Conservation (phyloP, 1,140 invertebrate species). For the honey bee (Apis mellifera) region DNA sequence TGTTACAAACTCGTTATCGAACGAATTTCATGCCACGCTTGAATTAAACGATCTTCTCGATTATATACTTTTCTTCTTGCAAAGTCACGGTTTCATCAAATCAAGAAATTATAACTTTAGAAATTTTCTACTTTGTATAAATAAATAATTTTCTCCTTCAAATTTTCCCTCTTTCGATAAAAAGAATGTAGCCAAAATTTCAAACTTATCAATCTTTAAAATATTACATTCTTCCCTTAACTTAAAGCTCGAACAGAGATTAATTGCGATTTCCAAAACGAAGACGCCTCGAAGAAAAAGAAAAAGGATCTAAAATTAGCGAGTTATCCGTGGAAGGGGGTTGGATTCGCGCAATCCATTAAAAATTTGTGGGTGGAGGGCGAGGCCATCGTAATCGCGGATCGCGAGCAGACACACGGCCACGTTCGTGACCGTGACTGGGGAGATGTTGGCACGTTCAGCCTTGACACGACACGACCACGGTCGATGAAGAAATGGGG, state of each 20-base stretch:
- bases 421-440: slow-evolving; percentile 64
- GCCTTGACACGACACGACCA: slow-evolving; percentile 52
- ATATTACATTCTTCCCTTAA: neutral
- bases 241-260: too few species aligned
- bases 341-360: neutral
- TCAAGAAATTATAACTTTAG: too few species aligned
- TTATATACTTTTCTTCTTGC: too few species aligned
- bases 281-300: neutral
- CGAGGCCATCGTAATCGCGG: slow-evolving; percentile 17
- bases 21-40: too few species aligned
- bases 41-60: too few species aligned
- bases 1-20: too few species aligned
- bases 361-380: neutral
- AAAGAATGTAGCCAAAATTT: too few species aligned
- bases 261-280: neutral
- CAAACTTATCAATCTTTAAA: too few species aligned
- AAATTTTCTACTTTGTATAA: too few species aligned
- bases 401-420: slow-evolving; percentile 28
- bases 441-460: slow-evolving; percentile 41
- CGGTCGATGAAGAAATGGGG: slow-evolving; percentile 54
- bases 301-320: neutral
- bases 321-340: neutral
- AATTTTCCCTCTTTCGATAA: too few species aligned
- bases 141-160: too few species aligned
- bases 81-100: too few species aligned